Base-by-base conservation (phyloP, 2,113 vertebrate species). In the Stigmatopora nigra region DNA sequence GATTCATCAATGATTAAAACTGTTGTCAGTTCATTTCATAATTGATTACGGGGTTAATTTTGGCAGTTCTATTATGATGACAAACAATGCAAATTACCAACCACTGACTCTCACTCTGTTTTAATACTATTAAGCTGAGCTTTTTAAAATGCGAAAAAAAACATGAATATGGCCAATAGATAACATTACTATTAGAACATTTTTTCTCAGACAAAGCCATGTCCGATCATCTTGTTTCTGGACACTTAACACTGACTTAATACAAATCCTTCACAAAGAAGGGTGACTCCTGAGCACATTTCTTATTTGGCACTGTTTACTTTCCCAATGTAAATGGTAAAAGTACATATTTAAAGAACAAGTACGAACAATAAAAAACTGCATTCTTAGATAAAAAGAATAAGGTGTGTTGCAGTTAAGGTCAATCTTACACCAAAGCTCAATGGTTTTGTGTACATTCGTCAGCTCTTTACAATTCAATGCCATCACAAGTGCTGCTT, bases 261-360 rank as follows among this genome's bases (percentile, higher is more conserved):
- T 36, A 25, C 20, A 41, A 41, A 41, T 8, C 38, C 38, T 41
- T 8, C 38, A 68, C 62, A 73, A 75, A 83, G 76, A 77, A 76
- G 52, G 55, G 67, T 11, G n/a, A 66, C 63, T 57, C 60, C 60
- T 31, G 22, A 68, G 52, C 44, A 16, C 8, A 62, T 71, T 60
- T 78, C 36, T 65, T 35, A 63, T 19, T 25, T 12, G 38, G 38
- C 22, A 20, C 31, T 66, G 62, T 69, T 72, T 61, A 71, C 59
- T 3, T 63, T 19, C 17, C 16, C 38, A 55, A 61, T 51, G 56
- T 5, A 44, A 44, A 20, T 62, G 46, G 36, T 47, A 38, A 4
- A 35, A 31, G n/a, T 56, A 15, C 17, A 19, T 17, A 12, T 41
- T 60, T 19, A 31, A 12, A 22, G 51, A 22, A 12, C 51, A 53